Conservation (phyloP, 92 coral and sea anemone species). For the Phenganax stokvisi region DNA sequence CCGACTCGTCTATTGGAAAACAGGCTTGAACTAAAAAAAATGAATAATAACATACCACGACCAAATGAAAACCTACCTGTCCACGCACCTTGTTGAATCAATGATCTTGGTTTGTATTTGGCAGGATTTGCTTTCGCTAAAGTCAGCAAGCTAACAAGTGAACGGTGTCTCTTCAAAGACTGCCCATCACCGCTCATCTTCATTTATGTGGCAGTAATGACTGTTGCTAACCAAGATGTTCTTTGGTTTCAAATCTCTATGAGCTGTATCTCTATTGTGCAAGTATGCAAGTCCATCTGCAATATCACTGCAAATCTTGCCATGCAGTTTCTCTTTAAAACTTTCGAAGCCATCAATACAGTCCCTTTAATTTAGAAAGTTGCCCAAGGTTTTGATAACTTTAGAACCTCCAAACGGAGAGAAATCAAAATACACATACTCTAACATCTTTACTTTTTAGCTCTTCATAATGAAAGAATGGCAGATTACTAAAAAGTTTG, state of each 20-base stretch:
- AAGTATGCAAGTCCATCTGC: not conserved
- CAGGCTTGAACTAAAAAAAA: not conserved
- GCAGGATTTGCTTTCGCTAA: slow-evolving; percentile 17
- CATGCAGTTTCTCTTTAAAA: not conserved
- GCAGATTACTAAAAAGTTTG: no score
- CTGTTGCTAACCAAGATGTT: slow-evolving; percentile 17
- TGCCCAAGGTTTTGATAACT: not conserved
- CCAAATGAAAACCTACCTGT: slow-evolving; percentile 21
- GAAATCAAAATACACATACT: slow-evolving; percentile 17
- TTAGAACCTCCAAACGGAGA: not conserved
- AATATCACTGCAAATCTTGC: not conserved
- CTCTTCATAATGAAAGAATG: no score
- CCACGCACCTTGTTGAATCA: slow-evolving; percentile 16
- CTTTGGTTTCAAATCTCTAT: not conserved
- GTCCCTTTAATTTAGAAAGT: slow-evolving; percentile 5
- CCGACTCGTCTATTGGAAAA: not conserved
- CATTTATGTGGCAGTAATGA: not conserved
- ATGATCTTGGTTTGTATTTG: slow-evolving; percentile 18
- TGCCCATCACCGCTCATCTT: not conserved
- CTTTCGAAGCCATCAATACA: not conserved
- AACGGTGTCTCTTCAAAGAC: slow-evolving; percentile 5
- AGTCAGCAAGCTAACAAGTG: slow-evolving; percentile 14
- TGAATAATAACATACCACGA: not conserved
- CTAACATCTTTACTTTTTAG: not conserved
- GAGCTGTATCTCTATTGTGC: not conserved